A percentile compares a stretch with the other conserved stretches of the same genome.
phyloP scores from a whole-genome alignment of 2,888 invertebrate species.

The Monopis laevigella region DNA sequence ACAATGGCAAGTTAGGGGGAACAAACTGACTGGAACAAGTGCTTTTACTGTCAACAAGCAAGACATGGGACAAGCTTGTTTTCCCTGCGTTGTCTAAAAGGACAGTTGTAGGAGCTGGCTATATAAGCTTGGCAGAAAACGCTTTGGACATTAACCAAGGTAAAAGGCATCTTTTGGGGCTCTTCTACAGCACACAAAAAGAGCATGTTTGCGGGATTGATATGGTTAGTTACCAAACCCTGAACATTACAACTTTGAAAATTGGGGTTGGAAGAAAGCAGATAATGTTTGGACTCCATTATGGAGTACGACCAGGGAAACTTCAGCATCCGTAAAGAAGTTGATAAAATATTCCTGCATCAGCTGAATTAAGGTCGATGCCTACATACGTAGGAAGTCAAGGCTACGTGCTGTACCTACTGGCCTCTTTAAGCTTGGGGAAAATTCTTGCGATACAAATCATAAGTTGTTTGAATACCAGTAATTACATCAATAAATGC shows the following conservation, averaged over 20 bases:
- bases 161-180: conserved; percentile 15
- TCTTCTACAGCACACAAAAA: conserved; percentile 12
- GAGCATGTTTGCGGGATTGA: conserved; percentile 15
- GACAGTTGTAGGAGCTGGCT: too few relatives aligned
- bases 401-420: neutral
- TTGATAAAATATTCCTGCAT: neutral
- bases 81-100: too few relatives aligned
- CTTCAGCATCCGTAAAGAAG: neutral
- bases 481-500: neutral
- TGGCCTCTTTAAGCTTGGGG: neutral
- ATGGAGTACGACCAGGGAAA: neutral
- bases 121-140: too few relatives aligned
- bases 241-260: neutral
- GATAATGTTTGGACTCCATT: neutral
- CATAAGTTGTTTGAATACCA: neutral
- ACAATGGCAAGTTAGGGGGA: too few relatives aligned
- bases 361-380: neutral
- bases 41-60: too few relatives aligned
- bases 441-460: neutral
- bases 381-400: neutral
- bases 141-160: too few relatives aligned
- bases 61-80: too few relatives aligned
- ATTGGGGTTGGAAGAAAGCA: neutral
- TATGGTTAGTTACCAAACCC: conserved; percentile 17
- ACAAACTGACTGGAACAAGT: too few relatives aligned